Base-by-base conservation (phyloP, 1,140 invertebrate genomes). In the Hylyphantes graminicola region DNA sequence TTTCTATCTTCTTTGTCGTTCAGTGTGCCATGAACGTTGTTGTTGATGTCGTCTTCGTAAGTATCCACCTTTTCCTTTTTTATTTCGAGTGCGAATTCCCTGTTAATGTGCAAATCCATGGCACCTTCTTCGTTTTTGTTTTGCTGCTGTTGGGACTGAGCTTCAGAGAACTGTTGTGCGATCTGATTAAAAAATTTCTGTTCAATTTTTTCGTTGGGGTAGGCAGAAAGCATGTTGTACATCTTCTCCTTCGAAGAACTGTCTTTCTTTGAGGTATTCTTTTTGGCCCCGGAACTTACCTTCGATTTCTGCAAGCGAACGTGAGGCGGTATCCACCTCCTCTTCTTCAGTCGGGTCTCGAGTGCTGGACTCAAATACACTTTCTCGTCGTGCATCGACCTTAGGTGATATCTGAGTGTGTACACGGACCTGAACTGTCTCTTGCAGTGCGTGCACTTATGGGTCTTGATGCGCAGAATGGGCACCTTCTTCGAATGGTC, bases 31-130 rank as follows among this genome's bases (percentile, higher is more conserved):
- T 57, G 35, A 55, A 83, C 35, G 75, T 83, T 83, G 67, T 83
- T 83, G 21, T 83, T 83, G n/a, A 83, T 83, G n/a, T 83, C 80
- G 17, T 83, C 80, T 75, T 83, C 80, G 67, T 74, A 74, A 55
- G 50, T 19, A 57, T 83, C 80, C n/a, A 70, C 21, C 12, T 83
- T 83, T 51, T 83, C 80, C 21, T 83, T 83, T 15, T 83, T 83
- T 17, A 83, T 83, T 50, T 74, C 80, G 11, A 75, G 59, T 13
- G 72, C 55, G 19, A 75, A 83, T 13, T 83, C 53, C 9, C n/a
- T 81, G 54, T 81, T 81, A 13, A 81, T 7, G 63, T 81, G 67
- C 8, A 81, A 21, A 17, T 81, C 57, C n/a, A 81, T 51, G 9
- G 79, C 55, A 48, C 50, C 59, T 48, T 76, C 73, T 63, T 72